These are phyloP conservation scores for Axinella damicornis DNA, from an alignment of 37 sponge, comb jelly and placozoan genomes.

Conservation along the genomic window DNA sequence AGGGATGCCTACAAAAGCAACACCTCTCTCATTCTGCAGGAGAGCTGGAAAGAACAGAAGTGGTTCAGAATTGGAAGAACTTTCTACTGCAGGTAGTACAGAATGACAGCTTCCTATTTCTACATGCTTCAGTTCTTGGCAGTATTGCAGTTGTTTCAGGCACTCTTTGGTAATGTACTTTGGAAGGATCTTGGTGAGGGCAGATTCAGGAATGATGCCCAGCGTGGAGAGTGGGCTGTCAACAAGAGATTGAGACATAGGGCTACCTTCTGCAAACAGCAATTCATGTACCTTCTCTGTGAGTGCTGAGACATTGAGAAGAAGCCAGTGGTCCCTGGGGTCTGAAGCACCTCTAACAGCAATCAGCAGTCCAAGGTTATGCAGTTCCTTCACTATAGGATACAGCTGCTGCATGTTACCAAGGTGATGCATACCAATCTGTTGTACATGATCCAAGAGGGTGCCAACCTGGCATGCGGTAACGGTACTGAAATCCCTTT, in stretches of 20 bases:
- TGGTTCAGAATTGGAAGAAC: neutral
- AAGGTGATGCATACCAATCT: neutral
- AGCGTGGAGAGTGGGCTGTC: neutral
- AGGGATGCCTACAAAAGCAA: neutral
- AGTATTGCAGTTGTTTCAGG: slow-evolving; percentile 27
- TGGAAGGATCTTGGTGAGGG: neutral
- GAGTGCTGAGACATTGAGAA: slow-evolving; percentile 11
- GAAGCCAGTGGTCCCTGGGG: neutral
- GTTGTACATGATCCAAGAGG: neutral
- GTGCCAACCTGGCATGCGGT: neutral
- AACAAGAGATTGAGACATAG: no score
- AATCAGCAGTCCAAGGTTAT: slow-evolving; percentile 16
- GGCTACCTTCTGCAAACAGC: neutral
- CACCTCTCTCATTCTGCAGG: neutral
- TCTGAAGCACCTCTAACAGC: neutral
- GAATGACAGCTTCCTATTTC: neutral
- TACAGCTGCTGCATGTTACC: neutral
- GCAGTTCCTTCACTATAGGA: slow-evolving; percentile 3
- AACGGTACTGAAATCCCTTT: slow-evolving; percentile 14
- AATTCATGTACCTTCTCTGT: neutral
- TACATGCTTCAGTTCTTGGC: slow-evolving; percentile 13
- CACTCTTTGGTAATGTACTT: slow-evolving; percentile 15
- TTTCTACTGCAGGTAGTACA: neutral
- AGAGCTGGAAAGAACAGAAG: slow-evolving; percentile 56
- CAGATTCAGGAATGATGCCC: slow-evolving; percentile 9